Evolutionary conservation across 2,888 invertebrate species (phyloP), one percentile per base, ranked within the genome.

Genomic region (Eristalis tenax): DNA sequence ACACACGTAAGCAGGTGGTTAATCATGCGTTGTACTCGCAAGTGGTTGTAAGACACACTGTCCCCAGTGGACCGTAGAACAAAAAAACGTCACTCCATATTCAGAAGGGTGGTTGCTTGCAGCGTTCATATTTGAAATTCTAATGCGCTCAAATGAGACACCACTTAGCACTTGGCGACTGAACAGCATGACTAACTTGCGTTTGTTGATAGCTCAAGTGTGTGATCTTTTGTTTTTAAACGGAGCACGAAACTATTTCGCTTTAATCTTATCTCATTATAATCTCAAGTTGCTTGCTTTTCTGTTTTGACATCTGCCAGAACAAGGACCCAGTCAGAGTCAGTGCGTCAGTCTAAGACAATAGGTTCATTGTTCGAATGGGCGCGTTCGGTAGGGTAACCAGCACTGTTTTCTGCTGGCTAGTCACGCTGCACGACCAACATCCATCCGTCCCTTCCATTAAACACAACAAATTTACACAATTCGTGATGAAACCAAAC

Each of bases 401-500:
- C 50, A 4, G 15, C 15, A 8, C 8, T 13, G 18, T 18, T 50
- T 50, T 50, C 50, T 50, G 50, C 18, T n/a, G 50, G 50, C 18
- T 50, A 18, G 50, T 50, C 50, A 50, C 18, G 50, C 23, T 59
- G 59, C 28, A 61, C 61, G 32, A 50, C 43, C 57, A 75, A 56
- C 22, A 43, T 11, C 35, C 15, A 15, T 32, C 35, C 57, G n/a
- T 57, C 40, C 11, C 61, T 43, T 56, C 40, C 50, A 56, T 56
- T 59, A 28, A 50, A 50, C 50, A 50, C 50, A 50, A 50, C 50
- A 43, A 57, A 59, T 65, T 85, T 81, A 76, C 80, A 75, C 84
- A 85, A 81, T 69, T 86, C 83, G 78, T 86, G 83, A 66, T 18
- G 69, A 71, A 83, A 70, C n/a, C 64, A 50, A 4, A 64, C 28